Evolutionary conservation across 2,113 vertebrate genomes (phyloP).

Genomic region (Anoplopoma fimbria): DNA sequence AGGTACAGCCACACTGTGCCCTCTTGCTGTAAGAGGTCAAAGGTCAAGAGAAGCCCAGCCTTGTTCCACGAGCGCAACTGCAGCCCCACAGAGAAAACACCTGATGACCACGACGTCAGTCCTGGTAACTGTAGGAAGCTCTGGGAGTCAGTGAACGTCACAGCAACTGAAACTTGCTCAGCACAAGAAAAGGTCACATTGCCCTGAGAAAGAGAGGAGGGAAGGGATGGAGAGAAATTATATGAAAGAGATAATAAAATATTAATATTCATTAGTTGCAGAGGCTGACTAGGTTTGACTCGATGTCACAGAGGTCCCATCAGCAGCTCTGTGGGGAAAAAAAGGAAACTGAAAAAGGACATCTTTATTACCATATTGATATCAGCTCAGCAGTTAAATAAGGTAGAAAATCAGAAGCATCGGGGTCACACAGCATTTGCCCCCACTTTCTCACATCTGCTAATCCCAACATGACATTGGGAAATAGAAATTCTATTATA

Average conservation of each 20-base stretch:
- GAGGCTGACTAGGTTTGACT: conserved; percentile 61
- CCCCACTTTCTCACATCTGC: background rate
- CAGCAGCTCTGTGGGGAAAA: conserved; percentile 29
- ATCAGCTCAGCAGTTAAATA: conserved; percentile 46
- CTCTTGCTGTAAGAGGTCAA: conserved; percentile 80
- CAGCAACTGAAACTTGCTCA: conserved; percentile 87
- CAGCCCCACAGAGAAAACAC: conserved; percentile 80
- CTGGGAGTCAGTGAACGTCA: conserved; percentile 89
- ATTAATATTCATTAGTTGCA: conserved; percentile 74
- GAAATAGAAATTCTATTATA: background rate
- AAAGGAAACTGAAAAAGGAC: conserved; percentile 56
- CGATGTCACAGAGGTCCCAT: conserved; percentile 64
- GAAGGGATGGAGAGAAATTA: conserved; percentile 18
- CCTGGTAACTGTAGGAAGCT: conserved; percentile 89
- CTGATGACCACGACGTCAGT: conserved; percentile 46
- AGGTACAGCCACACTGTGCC: conserved; percentile 87
- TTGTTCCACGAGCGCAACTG: conserved; percentile 96
- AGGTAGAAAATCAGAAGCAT: conserved; percentile 15
- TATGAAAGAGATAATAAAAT: conserved; percentile 52
- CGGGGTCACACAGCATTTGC: conserved; percentile 27
- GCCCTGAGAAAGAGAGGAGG: conserved; percentile 82
- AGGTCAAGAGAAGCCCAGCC: conserved; percentile 89
- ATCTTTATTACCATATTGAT: conserved; percentile 73
- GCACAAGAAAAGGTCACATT: conserved; percentile 91
- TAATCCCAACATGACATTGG: background rate